These are phyloP conservation scores for Pterobdella sp. DNA, from an alignment of 2,888 invertebrate species.

Conservation along the genomic window DNA sequence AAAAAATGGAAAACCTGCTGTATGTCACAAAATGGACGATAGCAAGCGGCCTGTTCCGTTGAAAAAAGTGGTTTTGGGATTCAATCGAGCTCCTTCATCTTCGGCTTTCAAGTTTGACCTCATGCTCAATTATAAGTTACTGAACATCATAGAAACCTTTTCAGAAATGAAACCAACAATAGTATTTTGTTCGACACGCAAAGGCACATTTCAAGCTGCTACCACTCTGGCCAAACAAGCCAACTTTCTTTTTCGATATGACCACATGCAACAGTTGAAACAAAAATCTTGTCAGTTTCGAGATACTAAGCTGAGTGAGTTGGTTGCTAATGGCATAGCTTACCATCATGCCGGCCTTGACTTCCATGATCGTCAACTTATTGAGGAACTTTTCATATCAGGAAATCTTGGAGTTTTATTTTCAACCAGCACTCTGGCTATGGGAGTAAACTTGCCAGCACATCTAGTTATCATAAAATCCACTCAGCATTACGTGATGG, in stretches of 20 bases:
- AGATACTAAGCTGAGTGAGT: conserved; percentile 55
- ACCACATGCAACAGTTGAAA: conserved; percentile 57
- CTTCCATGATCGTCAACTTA: conserved; percentile 59
- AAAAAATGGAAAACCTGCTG: conserved; percentile 45
- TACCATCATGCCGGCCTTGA: conserved; percentile 72
- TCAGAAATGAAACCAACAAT: conserved; percentile 66
- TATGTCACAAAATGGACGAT: conserved; percentile 58
- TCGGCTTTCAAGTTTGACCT: conserved; percentile 69
- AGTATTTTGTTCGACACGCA: conserved; percentile 68
- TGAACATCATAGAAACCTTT: conserved; percentile 62
- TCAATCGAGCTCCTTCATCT: conserved; percentile 57
- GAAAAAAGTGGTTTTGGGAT: conserved; percentile 66
- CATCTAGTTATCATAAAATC: conserved; percentile 74
- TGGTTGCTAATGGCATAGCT: conserved; percentile 62
- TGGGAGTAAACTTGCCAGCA: conserved; percentile 76
- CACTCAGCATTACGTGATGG: conserved; percentile 64
- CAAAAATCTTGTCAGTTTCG: conserved; percentile 49
- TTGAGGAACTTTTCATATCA: conserved; percentile 63
- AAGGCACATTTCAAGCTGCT: conserved; percentile 65
- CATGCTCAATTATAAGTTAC: conserved; percentile 67
- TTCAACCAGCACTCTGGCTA: conserved; percentile 58
- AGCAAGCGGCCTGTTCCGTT: conserved; percentile 67
- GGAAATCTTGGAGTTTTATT: conserved; percentile 63
- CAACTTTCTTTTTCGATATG: conserved; percentile 54
- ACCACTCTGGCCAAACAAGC: conserved; percentile 59